Base-by-base conservation (phyloP, 2,113 vertebrate genomes). In the Petrocephalus zakoni region DNA sequence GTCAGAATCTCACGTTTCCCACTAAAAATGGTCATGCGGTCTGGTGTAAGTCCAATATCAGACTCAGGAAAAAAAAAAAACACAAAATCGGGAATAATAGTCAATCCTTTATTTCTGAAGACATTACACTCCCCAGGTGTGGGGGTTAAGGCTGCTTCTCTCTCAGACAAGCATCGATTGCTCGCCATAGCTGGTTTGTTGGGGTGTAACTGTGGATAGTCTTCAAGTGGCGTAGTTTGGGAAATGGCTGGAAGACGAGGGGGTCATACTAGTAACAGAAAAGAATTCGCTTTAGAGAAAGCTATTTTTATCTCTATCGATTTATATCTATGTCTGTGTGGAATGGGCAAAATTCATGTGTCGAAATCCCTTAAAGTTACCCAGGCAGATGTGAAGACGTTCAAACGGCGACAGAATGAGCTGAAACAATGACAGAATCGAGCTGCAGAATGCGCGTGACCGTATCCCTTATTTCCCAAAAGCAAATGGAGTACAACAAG, bases 291-390 rank as follows among this genome's bases (percentile, higher is more conserved):
- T 75, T 75, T 37, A 75, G 13, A 78, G 72, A 72, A 72, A 78
- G 72, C 72, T 78, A 42, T 78, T 78, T 78, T 42, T 42, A 78
- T 78, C 29, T 78, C 72, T 19, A 78, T 37, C 5, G 72, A 78
- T 78, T 29, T 78, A 78, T 78, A 78, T 42, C 72, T 78, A 78
- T 78, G 72, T 78, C 72, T 78, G 72, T 34, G 72, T 42, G 29
- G 37, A 78, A 78, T 42, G 19, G 72, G 29, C 72, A 78, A 78
- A 29, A 78, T 78, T 78, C 72, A 78, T 8, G 34, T 19, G 72
- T 78, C 72, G 34, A 42, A 42, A 78, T 78, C 72, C 72, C 72
- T 78, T 78, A 19, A 42, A 78, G 72, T 19, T 34, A 19, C 37
- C 72, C 72, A 78, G 34, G 15, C 19, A 42, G 5, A 78, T 19